Evolutionary conservation across 2,113 vertebrate genomes (phyloP).

Genomic region (Lethenteron reissneri): DNA sequence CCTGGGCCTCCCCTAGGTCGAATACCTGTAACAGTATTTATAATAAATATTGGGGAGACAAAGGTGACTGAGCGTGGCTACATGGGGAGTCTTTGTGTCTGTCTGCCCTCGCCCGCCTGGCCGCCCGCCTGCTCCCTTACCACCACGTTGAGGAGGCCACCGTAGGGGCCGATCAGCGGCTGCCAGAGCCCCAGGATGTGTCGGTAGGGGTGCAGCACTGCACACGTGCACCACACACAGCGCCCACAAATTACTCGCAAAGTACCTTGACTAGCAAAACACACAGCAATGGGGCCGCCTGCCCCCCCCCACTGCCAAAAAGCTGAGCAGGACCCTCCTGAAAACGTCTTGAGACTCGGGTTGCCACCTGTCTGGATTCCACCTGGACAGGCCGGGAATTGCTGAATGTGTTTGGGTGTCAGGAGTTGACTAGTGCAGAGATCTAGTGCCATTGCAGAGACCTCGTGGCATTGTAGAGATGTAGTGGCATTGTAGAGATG

Average conservation of each 20-base stretch:
- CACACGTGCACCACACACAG: constrained; percentile 14
- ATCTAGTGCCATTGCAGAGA: too few species aligned
- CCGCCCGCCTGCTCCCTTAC: constrained; percentile 25
- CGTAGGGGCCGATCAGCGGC: constrained; percentile 86
- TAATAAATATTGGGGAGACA: too few species aligned
- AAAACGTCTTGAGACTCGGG: fast-evolving
- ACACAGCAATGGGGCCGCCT: background rate
- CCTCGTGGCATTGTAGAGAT: too few species aligned
- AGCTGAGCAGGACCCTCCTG: constrained; percentile 11
- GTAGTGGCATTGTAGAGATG: too few species aligned
- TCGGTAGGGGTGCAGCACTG: constrained; percentile 72
- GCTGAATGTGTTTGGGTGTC: background rate
- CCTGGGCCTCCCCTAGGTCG: too few species aligned
- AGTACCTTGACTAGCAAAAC: background rate
- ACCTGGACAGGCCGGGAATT: background rate
- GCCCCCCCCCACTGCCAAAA: background rate
- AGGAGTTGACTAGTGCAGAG: too few species aligned
- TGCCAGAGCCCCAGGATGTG: constrained; percentile 93
- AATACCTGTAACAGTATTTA: too few species aligned
- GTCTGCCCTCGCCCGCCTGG: too few species aligned
- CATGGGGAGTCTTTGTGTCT: too few species aligned
- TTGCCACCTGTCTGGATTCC: background rate
- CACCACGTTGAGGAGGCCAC: constrained; percentile 93
- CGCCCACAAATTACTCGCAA: background rate
- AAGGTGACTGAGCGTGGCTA: too few species aligned